Evolutionary conservation across 1,140 invertebrate species (phyloP).

Genomic region (Rhagoletis zephyria): DNA sequence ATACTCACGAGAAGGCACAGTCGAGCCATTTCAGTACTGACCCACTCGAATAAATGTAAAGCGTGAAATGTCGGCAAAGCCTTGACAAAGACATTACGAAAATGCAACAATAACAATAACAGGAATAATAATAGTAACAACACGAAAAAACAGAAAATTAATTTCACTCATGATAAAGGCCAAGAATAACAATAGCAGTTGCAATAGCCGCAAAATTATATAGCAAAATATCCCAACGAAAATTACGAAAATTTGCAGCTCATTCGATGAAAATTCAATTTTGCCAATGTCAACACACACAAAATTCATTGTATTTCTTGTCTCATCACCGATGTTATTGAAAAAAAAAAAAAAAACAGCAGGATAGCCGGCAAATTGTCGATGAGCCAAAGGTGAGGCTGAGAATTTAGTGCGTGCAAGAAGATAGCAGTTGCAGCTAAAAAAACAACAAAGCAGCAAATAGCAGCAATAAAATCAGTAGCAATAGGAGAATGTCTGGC

Average conservation of each 20-base stretch:
- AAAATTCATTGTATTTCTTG: background rate
- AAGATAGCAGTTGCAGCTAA: background rate
- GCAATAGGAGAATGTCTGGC: no score
- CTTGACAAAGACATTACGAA: background rate
- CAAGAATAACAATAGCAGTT: background rate
- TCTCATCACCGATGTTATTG: background rate
- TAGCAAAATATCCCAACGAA: background rate
- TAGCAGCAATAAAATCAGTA: background rate
- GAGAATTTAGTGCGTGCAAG: background rate
- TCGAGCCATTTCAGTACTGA: background rate
- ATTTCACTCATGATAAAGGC: no score
- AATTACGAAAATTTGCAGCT: background rate
- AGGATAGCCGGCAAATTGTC: background rate
- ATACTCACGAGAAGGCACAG: no score
- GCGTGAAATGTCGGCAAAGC: no score
- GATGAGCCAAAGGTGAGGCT: background rate
- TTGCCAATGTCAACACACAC: background rate
- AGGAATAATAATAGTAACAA: background rate
- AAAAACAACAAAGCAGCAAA: background rate
- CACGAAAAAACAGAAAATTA: no score
- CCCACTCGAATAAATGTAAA: background rate
- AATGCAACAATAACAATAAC: background rate
- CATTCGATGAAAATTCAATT: conserved; percentile 49
- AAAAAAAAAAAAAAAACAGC: no score
- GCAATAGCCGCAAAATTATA: background rate